Evolutionary conservation across 2,888 invertebrate genomes (phyloP), one percentile per base, ranked within the genome.

Genomic region (Hydropsyche betteni): DNA sequence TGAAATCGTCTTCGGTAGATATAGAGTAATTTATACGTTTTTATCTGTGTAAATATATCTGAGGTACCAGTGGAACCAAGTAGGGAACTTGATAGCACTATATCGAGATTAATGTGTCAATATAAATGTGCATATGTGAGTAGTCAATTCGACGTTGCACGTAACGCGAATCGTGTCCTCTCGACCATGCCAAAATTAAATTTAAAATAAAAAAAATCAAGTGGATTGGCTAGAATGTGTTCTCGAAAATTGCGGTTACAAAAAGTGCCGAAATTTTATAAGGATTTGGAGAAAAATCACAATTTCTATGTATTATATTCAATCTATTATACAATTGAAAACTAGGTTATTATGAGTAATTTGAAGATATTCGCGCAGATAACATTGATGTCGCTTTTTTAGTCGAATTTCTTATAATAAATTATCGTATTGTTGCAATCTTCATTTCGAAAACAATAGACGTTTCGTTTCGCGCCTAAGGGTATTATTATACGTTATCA

Each of bases 91-190:
- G 58, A 58, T 44, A 44, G 44, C 44, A 44, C 44, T 44, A 44
- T 44, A 58, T 58, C 16, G 58, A 58, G 58, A 58, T 58, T 58
- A 58, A 58, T 58, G 58, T 24, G 24, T 58, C 58, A 16, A 58
- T 58, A 58, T 58, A 58, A 58, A 58, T 58, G 58, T 58, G 58
- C 58, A 58, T 58, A 58, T 24, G 58, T 24, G 53, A n/a, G 53
- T 5, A 16, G 53, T 58, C 58, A 16, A 16, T 58, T 16, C 58
- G 58, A 24, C 8, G 58, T 16, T 58, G 53, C 53, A 53, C 12
- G 14, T n/a, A 53, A n/a, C 5, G 53, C 53, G 12, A 44, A 44
- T 6, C 58, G 58, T 16, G 8, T 58, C 58, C 14, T 8, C 58
- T 53, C 53, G 8, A 12, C 51, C 8, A 12, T 2, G 8, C 12